Base-by-base conservation (phyloP, 2,797 vertebrate species). In the Aplochiton taeniatus region DNA sequence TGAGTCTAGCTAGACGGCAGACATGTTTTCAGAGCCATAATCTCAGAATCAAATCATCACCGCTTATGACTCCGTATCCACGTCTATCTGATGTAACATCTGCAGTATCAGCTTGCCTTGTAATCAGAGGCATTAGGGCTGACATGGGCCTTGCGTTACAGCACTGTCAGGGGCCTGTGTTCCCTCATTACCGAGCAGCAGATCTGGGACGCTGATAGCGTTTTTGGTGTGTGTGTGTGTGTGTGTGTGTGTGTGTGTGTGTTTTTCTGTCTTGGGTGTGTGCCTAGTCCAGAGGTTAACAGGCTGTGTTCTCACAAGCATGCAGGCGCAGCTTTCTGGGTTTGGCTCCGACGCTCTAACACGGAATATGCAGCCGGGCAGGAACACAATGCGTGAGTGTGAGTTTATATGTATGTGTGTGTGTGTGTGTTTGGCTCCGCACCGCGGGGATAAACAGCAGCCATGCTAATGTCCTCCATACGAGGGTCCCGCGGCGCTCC, bases 291-390 rank as follows among this genome's bases (percentile, higher is more conserved):
- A 73, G 74, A 85, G 87, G 89, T 87, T 87, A 87, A 90, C 78
- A 85, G 83, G 72, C 79, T 86, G 88, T 81, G 84, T 84, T 82
- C 70, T 80, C 65, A 70, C 62, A 77, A 75, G 70, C 68, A 73
- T 73, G 62, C 77, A 68, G 65, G 68, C 79, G 88, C 89, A 89
- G 85, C 84, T 85, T 76, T 76, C 83, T 87, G 75, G 88, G 83
- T 90, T 92, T 91, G 88, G 86, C 90, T 84, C 69, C 85, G 77
- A 87, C 78, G 75, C 85, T 82, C 75, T 85, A 88, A 86, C 87
- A 84, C 71, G 78, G 82, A 82, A 82, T 90, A 82, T 67, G 72
- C 79, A 81, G 74, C 44, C 70, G 75, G 76, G 77, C 73, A 53
- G 51, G 16, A 19, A 17, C 84, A 83, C 73, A 72, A 56, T 16